Percentiles rank a stretch among this genome's conserved stretches.
Evolutionary conservation across 2,113 vertebrate species (phyloP).

Genomic region (Phylloscopus trochiloides): DNA sequence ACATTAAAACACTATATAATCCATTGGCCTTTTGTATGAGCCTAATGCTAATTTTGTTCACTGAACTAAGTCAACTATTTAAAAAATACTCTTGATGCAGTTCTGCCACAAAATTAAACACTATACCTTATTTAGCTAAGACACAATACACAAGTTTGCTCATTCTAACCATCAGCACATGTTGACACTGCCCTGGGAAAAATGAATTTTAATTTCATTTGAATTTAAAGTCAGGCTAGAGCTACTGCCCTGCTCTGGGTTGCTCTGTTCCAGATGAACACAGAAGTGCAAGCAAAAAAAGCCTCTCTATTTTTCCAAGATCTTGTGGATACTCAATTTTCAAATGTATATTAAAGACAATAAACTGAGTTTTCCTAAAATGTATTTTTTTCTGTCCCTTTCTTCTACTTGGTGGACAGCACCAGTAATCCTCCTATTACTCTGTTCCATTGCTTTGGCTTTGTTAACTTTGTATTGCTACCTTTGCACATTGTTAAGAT

Average conservation of each 20-base stretch:
- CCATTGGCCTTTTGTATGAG: not conserved
- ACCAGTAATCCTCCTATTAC: not conserved
- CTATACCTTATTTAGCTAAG: not conserved
- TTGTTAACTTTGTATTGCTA: not conserved
- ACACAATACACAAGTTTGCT: not conserved
- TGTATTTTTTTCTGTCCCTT: not conserved
- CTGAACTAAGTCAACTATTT: not conserved
- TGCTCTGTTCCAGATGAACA: not conserved
- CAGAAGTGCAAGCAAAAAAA: not conserved
- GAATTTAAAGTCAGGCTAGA: not conserved
- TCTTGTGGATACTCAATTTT: not conserved
- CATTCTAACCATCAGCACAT: not conserved
- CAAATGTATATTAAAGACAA: not conserved
- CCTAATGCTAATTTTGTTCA: not conserved
- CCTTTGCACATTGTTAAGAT: fast-evolving
- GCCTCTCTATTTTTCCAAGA: not conserved
- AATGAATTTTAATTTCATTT: not conserved
- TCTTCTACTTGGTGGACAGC: not conserved
- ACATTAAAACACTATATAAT: not conserved
- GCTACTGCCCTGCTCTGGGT: not conserved
- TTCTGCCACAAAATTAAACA: not conserved
- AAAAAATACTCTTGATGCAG: not conserved
- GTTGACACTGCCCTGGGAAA: not conserved
- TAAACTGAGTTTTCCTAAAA: not conserved
- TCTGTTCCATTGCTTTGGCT: not conserved